Evolutionary conservation across 2,797 vertebrate genomes (phyloP), one percentile per base, ranked within the genome.

Genomic region (Hybognathus amarus): DNA sequence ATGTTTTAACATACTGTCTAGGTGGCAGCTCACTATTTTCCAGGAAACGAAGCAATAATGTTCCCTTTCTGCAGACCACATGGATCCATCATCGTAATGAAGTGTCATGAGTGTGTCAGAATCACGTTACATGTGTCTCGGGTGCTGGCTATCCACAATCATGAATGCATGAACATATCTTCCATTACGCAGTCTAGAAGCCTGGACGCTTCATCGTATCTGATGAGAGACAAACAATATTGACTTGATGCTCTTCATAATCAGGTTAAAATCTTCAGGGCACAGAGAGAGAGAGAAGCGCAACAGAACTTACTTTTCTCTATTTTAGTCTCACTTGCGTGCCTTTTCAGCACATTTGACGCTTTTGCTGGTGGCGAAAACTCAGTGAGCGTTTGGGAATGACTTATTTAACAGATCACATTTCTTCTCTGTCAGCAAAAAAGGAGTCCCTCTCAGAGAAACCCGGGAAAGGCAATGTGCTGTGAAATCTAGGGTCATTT

Each of bases 371-470:
- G 50, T 85, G 82, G 87, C 82, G 54, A 86, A 84, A 86, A 85
- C 85, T 78, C 86, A 33, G 68, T 38, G 80, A 66, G 83, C 63
- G 61, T 80, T 80, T 80, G 88, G 82, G 85, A 88, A 86, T 84
- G 84, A 87, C 88, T 89, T 88, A 89, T 89, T 89, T 89, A 88
- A 89, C 82, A 89, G 88, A 89, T 89, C 87, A 77, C 88, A 85
- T 88, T 88, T 87, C 86, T 77, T 83, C 74, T 84, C 84, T 81
- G 89, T 89, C 89, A 88, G 87, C 88, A 85, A 85, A 88, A 89
- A 84, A 77, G 66, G 54, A 76, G 80, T 83, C 87, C 78, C 79
- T 83, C 71, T 83, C 22, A 45, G 56, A 87, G 80, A 87, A 85
- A 85, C 84, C 66, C 18, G 59, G 82, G 77, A n/a, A 69, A 87